Percentiles rank a stretch among this genome's conserved stretches.
Conservation (phyloP, 1,140 invertebrate genomes). For the Danaus melanippus region DNA sequence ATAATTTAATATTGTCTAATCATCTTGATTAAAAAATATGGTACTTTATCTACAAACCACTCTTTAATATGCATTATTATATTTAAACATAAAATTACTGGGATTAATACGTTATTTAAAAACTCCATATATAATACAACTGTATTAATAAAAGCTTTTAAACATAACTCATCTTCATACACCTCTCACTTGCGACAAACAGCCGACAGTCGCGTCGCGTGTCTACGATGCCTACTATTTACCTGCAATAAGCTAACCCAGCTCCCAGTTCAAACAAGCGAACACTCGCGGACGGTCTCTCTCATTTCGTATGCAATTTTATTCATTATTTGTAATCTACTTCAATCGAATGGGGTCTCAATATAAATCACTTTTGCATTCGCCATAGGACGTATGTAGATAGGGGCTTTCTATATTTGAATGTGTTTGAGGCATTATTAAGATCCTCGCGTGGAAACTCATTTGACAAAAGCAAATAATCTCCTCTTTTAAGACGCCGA, state of each 20-base stretch:
- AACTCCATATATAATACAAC: no score
- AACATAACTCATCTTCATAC: no score
- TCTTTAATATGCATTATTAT: no score
- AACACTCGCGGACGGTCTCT: constrained; percentile 45
- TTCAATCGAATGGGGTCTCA: constrained; percentile 63
- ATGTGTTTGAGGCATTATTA: constrained; percentile 61
- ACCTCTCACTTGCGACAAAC: no score
- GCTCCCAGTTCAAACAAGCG: constrained; percentile 50
- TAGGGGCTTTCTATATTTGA: constrained; percentile 66
- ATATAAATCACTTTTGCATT: constrained; percentile 67
- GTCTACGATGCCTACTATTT: constrained; percentile 30
- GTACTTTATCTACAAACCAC: no score
- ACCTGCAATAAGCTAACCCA: constrained; percentile 42
- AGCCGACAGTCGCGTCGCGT: no score
- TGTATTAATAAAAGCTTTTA: no score
- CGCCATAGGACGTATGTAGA: constrained; percentile 64
- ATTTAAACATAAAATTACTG: no score
- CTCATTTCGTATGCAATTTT: constrained; percentile 71
- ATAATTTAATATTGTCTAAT: no score
- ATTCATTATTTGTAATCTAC: constrained; percentile 72
- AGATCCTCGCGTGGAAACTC: constrained; percentile 51
- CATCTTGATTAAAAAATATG: no score
- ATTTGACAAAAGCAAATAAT: constrained; percentile 64
- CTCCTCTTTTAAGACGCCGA: constrained; percentile 49
- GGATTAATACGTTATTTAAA: no score